Evolutionary conservation across 2,888 invertebrate genomes (phyloP), one percentile per base, ranked within the genome.

Genomic region (Leptura quadrifasciata): DNA sequence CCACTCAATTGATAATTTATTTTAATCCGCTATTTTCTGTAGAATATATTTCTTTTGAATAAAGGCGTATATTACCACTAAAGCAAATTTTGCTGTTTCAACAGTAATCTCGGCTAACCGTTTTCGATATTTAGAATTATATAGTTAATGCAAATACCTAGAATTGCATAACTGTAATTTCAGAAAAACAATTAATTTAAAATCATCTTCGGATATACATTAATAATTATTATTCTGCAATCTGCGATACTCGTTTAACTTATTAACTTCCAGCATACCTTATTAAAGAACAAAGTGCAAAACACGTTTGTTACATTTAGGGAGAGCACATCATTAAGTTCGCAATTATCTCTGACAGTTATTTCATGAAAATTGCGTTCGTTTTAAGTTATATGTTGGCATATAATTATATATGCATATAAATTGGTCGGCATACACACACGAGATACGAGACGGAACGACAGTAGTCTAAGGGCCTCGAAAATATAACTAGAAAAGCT

Each of bases 401-500:
- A 67, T 63, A 76, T 78, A 80, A 81, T 81, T 80, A 80, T 76
- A 76, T 76, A 79, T 79, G 77, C 72, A 75, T 72, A 70, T 72
- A 80, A 82, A 80, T 80, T 78, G 80, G 82, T 78, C 79, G 74
- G 77, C 78, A 76, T 76, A 76, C 76, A 80, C 78, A 80, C 75
- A 69, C 75, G 21, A 47, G 18, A 67, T 21, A 55, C 65, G 72
- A 70, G 72, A 70, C 61, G 64, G 20, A 31, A 20, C 70, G 74
- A 57, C 72, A 57, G 39, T 57, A 65, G 79, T 81, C 81, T 83
- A 82, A 83, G 81, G 80, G 83, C 75, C 57, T 58, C 77, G 81
- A 84, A 84, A 85, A 84, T 84, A 84, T 82, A 85, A 84, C 84
- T 82, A 81, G 84, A 86, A 85, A 85, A 86, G 84, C 86, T 85